Evolutionary conservation across 37 sponge, comb jelly and placozoan genomes (phyloP).

Genomic region (Halichondria panicea): DNA sequence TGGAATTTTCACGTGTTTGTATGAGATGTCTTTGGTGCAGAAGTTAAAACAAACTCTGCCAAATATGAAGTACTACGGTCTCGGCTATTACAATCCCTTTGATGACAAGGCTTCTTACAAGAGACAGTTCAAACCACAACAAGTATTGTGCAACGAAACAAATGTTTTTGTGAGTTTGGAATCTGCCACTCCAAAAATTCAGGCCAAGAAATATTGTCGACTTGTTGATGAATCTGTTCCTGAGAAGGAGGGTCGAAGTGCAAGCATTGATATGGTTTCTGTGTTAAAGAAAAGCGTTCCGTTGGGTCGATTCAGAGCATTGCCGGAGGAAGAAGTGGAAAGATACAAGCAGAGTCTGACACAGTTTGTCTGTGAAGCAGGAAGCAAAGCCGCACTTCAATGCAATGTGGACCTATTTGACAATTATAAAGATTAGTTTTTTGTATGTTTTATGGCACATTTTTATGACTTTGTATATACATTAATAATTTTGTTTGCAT

Average conservation of each 20-base stretch:
- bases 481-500: neutral
- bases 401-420: no score
- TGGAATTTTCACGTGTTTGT: conserved; percentile 38
- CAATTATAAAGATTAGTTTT: no score
- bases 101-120: conserved; percentile 49
- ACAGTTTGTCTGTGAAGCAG: neutral
- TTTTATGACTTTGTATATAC: neutral
- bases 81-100: conserved; percentile 45
- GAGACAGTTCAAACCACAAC: conserved; percentile 43
- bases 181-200: neutral
- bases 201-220: neutral
- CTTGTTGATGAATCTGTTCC: conserved; percentile 16
- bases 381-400: neutral
- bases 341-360: neutral
- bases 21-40: conserved; percentile 32
- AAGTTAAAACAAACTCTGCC: conserved; percentile 17
- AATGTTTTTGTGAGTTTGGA: conserved; percentile 12
- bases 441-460: no score
- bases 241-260: conserved; percentile 7
- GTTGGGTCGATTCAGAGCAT: neutral
- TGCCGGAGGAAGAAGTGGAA: neutral
- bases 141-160: conserved; percentile 46
- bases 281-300: no score
- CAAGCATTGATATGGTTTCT: neutral
- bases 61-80: conserved; percentile 26